Evolutionary conservation across 2,797 vertebrate genomes (phyloP).

Genomic region (Enteromius trimaculatus): DNA sequence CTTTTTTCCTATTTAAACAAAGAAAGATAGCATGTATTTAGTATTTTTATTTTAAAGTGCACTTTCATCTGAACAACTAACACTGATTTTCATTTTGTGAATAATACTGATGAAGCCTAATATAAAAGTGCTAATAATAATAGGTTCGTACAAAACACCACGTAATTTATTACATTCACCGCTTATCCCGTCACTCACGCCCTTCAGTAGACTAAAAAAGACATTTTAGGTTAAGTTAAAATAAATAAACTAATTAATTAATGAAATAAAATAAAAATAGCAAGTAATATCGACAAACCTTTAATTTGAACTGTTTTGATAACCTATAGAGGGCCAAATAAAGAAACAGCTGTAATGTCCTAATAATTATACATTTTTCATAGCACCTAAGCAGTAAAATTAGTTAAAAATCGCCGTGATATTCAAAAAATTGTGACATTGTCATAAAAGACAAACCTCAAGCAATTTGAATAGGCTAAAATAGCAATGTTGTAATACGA

Average conservation of each 20-base stretch:
- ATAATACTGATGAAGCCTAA: background rate
- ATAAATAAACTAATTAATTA: background rate
- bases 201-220: background rate
- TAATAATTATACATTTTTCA: background rate
- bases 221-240: background rate
- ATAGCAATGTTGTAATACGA: too few relatives aligned
- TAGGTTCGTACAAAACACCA: background rate
- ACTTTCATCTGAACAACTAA: background rate
- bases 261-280: background rate
- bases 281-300: background rate
- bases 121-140: too few relatives aligned
- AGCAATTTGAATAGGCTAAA: too few relatives aligned
- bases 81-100: background rate
- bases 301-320: background rate
- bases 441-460: background rate
- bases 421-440: background rate
- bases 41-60: background rate
- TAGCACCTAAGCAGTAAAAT: background rate
- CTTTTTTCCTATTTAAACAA: background rate
- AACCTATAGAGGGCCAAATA: too few relatives aligned
- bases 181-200: background rate
- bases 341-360: background rate
- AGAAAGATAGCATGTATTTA: too few relatives aligned
- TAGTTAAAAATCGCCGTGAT: background rate
- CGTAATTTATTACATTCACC: background rate